These are phyloP conservation scores for Dimorphilus gyrociliatus DNA, from an alignment of 2,888 invertebrate species.

Conservation along the genomic window DNA sequence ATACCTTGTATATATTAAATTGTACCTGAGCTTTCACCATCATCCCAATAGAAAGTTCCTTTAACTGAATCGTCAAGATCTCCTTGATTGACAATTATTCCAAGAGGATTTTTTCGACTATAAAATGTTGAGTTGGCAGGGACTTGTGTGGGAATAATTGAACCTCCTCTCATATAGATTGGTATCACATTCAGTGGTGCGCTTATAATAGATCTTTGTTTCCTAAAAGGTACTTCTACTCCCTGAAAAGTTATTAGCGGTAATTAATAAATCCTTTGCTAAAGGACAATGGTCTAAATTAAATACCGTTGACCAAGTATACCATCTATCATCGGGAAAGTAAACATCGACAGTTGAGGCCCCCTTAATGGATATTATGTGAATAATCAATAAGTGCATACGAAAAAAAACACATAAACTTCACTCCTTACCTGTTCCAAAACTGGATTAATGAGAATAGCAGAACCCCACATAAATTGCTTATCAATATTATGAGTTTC, in stretches of 20 bases:
- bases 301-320: no score
- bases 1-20: no score
- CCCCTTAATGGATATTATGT: no score
- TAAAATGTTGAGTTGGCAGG: conserved; percentile 3
- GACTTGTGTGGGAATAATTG: conserved; percentile 49
- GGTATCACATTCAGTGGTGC: no score
- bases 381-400: background rate
- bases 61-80: conserved; percentile 3
- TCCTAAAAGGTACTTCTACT: no score
- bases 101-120: conserved; percentile 9
- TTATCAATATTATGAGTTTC: conserved; percentile 16
- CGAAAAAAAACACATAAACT: background rate
- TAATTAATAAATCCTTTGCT: no score
- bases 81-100: conserved; percentile 10
- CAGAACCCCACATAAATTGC: conserved; percentile 35
- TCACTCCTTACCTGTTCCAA: conserved; percentile 15
- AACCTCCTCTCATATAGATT: conserved; percentile 50
- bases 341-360: conserved; percentile 13
- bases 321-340: conserved; percentile 21
- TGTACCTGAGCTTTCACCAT: no score
- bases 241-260: no score
- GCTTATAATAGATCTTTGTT: no score
- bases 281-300: no score
- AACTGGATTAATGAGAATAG: conserved; percentile 28
- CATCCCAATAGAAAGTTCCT: conserved; percentile 13